Percentiles rank a stretch among this genome's conserved stretches.
These are phyloP conservation scores for Drosophila fuyamai DNA, from an alignment of 1,140 invertebrate genomes.

Conservation along the genomic window DNA sequence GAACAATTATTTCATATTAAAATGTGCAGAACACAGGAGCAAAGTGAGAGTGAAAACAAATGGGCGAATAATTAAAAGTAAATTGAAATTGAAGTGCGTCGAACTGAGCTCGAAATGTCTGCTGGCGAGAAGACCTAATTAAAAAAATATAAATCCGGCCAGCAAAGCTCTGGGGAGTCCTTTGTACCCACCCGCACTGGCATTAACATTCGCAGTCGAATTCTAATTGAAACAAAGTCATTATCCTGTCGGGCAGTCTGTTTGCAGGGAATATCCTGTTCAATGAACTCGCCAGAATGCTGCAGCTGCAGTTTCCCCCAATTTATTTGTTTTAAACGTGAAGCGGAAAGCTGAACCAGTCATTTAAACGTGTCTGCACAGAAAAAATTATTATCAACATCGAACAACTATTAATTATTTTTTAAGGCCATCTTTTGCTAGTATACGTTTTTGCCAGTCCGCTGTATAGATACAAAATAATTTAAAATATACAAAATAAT, in stretches of 20 bases:
- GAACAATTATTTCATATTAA: conserved; percentile 60
- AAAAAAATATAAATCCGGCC: conserved; percentile 52
- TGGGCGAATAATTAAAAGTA: conserved; percentile 76
- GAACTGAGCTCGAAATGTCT: conserved; percentile 10
- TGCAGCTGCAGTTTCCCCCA: conserved; percentile 39
- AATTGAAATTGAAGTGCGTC: conserved; percentile 64
- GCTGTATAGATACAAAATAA: too few relatives aligned
- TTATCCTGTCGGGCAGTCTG: conserved; percentile 33
- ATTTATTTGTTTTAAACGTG: conserved; percentile 38
- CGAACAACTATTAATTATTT: too few relatives aligned
- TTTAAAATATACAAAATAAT: too few relatives aligned
- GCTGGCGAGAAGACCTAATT: conserved; percentile 33
- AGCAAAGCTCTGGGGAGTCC: conserved; percentile 15
- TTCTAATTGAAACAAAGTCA: conserved; percentile 46
- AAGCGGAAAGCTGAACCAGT: conserved; percentile 39
- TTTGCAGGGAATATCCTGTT: conserved; percentile 20
- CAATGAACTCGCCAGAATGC: conserved; percentile 37
- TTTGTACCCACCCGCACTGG: too few relatives aligned
- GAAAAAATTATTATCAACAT: neutral
- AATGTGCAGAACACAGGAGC: conserved; percentile 26
- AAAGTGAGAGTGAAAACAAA: conserved; percentile 65
- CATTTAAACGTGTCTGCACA: neutral
- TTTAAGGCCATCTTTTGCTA: too few relatives aligned
- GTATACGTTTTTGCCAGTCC: too few relatives aligned
- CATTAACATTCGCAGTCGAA: conserved; percentile 9